Evolutionary conservation across 2,888 invertebrate species (phyloP).

Genomic region (Drosophila ochracea): DNA sequence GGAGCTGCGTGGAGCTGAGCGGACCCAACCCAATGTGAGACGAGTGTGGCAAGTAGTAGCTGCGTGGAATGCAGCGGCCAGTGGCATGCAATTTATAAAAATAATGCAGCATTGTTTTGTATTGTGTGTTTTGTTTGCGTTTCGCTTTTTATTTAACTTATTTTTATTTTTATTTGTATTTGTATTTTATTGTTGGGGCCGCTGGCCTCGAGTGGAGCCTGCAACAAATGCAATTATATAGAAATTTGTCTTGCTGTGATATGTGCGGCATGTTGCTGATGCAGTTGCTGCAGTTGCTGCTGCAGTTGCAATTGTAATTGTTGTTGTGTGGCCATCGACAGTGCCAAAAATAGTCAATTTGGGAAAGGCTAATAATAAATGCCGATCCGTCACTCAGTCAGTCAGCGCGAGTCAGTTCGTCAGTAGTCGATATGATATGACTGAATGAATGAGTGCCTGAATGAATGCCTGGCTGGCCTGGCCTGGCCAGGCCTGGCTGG

Average conservation of each 20-base stretch:
- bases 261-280: constrained; percentile 77
- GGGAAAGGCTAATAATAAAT: constrained; percentile 79
- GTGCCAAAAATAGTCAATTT: constrained; percentile 76
- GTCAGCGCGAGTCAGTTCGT: constrained; percentile 63
- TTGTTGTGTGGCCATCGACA: constrained; percentile 71
- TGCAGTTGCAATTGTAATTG: constrained; percentile 2
- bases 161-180: constrained; percentile 10
- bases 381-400: constrained; percentile 53
- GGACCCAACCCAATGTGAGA: constrained; percentile 27
- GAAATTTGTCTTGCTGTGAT: constrained; percentile 79
- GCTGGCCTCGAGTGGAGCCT: constrained; percentile 60
- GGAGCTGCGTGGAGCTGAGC: constrained; percentile 12
- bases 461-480: constrained; percentile 1
- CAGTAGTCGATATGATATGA: constrained; percentile 30
- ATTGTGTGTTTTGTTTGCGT: constrained; percentile 43
- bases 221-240: constrained; percentile 78
- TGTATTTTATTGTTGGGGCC: constrained; percentile 19
- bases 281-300: constrained; percentile 11
- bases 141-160: constrained; percentile 11
- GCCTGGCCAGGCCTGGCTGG: constrained; percentile 52
- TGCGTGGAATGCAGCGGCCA: constrained; percentile 67
- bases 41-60: constrained; percentile 39
- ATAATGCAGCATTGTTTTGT: constrained; percentile 59
- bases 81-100: constrained; percentile 74
- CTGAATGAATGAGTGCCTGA: not conserved